phyloP scores from a whole-genome alignment of 2,888 invertebrate genomes.

The Nebria brevicollis region DNA sequence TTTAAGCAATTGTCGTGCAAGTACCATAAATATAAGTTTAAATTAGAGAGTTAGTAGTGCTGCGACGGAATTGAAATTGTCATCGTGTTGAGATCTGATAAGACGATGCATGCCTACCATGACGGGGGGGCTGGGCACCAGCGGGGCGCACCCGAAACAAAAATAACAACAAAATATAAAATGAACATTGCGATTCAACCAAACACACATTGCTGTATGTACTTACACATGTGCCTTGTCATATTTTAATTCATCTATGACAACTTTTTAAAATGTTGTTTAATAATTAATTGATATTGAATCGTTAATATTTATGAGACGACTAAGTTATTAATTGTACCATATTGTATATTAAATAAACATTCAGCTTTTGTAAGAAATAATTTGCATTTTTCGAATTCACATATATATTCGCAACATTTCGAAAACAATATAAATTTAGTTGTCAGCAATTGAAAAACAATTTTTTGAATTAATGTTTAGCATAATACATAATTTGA shows the following conservation, averaged over 20 bases:
- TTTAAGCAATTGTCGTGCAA: background rate
- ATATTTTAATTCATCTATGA: conserved; percentile 10
- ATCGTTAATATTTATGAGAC: background rate
- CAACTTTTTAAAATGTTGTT: background rate
- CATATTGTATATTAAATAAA: background rate
- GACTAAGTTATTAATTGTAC: background rate
- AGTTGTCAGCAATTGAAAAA: too few relatives aligned
- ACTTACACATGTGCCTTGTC: conserved; percentile 2
- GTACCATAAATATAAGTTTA: background rate
- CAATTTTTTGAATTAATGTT: too few relatives aligned
- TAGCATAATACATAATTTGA: too few relatives aligned
- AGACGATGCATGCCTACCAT: conserved; percentile 58
- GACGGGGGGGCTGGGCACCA: conserved; percentile 56
- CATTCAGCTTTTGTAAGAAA: background rate
- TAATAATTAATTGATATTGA: background rate
- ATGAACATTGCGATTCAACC: conserved; percentile 59
- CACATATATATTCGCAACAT: background rate
- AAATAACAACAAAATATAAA: conserved; percentile 53
- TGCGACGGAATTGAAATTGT: conserved; percentile 61
- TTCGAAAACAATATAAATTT: background rate
- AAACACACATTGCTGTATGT: conserved; percentile 8
- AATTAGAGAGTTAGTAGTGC: conserved; percentile 47
- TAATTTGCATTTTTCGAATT: background rate
- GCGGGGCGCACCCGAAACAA: conserved; percentile 53
- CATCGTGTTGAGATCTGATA: conserved; percentile 64